Conservation (phyloP, 2,113 vertebrate genomes). For the Cynoglossus semilaevis region DNA sequence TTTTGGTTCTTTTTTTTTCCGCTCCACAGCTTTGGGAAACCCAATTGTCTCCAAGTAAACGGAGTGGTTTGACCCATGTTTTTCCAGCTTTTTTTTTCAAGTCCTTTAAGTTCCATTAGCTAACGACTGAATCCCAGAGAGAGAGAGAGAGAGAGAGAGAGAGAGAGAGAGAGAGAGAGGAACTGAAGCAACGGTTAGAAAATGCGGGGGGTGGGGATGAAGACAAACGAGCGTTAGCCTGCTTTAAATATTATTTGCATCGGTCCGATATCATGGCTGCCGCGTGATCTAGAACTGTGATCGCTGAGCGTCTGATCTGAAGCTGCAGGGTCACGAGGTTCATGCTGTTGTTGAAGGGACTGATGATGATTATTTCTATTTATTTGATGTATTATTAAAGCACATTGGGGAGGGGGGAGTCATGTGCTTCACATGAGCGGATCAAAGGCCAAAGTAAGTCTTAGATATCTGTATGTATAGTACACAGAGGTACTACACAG, state of each 20-base stretch:
- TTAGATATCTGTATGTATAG: constrained; percentile 6
- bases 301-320: constrained; percentile 14
- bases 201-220: constrained; percentile 1
- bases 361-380: not conserved
- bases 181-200: constrained; percentile 16
- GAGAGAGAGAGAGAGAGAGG: constrained; percentile 34
- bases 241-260: constrained; percentile 53
- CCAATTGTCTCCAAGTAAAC: too few species aligned
- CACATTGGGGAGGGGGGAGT: not conserved
- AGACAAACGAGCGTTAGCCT: constrained; percentile 19
- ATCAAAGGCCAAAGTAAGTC: constrained; percentile 1
- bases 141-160: constrained; percentile 13
- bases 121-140: constrained; percentile 20
- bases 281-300: constrained; percentile 31
- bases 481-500: too few species aligned
- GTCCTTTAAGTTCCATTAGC: too few species aligned
- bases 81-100: too few species aligned
- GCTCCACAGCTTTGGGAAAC: too few species aligned
- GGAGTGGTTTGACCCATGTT: too few species aligned
- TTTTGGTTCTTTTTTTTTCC: too few species aligned
- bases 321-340: constrained; percentile 45
- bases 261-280: constrained; percentile 37
- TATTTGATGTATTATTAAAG: constrained; percentile 2
- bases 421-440: not conserved
- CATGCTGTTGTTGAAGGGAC: not conserved